Conservation (phyloP, 2,797 vertebrate species). For the Pristis pectinata region DNA sequence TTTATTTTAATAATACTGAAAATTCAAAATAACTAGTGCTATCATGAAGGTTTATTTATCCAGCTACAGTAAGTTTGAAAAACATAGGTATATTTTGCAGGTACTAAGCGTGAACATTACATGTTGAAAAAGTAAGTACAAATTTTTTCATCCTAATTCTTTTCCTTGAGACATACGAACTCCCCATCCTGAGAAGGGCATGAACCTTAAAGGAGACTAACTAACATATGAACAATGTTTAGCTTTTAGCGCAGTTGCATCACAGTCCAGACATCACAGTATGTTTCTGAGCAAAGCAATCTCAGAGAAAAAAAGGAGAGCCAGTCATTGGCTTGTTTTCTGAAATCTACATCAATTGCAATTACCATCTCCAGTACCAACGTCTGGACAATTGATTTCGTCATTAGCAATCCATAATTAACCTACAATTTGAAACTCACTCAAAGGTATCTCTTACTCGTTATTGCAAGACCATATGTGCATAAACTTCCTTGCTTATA, state of each 20-base stretch:
- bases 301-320: neutral
- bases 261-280: neutral
- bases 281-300: neutral
- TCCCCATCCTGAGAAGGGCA: neutral
- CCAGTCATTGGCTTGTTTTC: neutral
- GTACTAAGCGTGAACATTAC: neutral
- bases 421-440: neutral
- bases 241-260: neutral
- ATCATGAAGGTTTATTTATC: neutral
- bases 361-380: neutral
- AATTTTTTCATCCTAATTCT: neutral
- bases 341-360: conserved; percentile 4
- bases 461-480: conserved; percentile 10
- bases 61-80: neutral
- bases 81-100: neutral
- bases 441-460: neutral
- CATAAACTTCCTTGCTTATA: neutral
- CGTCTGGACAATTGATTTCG: neutral
- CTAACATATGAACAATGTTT: neutral
- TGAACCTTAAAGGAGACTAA: neutral
- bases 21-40: neutral
- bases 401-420: conserved; percentile 15
- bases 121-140: neutral
- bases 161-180: neutral
- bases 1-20: neutral